Conservation (phyloP, 2,113 vertebrate species). For the Oreochromis spilurus region DNA sequence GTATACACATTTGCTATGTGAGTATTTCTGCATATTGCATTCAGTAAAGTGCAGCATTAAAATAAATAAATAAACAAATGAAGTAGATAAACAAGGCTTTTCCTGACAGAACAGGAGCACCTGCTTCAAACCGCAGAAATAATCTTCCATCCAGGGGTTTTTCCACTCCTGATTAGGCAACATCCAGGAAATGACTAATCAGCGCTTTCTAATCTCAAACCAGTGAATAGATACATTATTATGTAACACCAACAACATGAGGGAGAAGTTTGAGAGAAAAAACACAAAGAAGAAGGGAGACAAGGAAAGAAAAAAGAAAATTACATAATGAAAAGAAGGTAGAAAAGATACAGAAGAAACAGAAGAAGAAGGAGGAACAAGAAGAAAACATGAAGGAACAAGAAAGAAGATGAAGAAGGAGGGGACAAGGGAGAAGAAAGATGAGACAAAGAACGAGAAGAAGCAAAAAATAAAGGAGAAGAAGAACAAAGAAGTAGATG, state of each 20-base stretch:
- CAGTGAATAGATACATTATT: background rate
- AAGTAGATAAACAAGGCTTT: background rate
- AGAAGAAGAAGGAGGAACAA: background rate
- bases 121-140: background rate
- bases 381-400: background rate
- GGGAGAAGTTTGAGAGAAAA: background rate
- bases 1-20: background rate
- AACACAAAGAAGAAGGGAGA: background rate
- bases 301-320: background rate
- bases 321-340: background rate
- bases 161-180: background rate
- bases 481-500: background rate
- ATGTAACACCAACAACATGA: background rate
- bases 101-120: conserved; percentile 14
- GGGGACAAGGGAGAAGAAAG: background rate
- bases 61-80: background rate
- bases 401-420: background rate
- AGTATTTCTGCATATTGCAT: background rate
- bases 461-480: background rate
- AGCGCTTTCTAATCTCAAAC: conserved; percentile 2
- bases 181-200: background rate
- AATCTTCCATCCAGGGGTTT: background rate
- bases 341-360: background rate
- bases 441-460: background rate
- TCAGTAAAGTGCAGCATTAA: background rate